phyloP scores from a whole-genome alignment of 1,140 invertebrate genomes.

The Mycetomoellerius zeteki region DNA sequence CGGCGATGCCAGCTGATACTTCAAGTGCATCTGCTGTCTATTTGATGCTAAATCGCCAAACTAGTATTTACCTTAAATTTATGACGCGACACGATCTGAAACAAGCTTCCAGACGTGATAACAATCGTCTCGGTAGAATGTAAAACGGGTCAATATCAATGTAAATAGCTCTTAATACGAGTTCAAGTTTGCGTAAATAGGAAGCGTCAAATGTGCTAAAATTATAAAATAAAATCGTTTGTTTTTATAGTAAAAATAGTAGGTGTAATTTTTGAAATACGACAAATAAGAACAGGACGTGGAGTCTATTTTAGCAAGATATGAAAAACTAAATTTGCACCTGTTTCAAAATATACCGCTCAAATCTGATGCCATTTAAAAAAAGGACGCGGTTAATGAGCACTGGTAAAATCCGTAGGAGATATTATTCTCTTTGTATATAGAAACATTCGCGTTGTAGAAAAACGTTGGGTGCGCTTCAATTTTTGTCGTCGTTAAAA shows the following conservation, averaged over 20 bases:
- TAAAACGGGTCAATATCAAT: not conserved
- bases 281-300: not conserved
- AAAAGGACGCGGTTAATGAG: not conserved
- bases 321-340: not conserved
- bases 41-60: slow-evolving; percentile 70
- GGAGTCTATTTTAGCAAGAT: not conserved
- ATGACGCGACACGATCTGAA: slow-evolving; percentile 3
- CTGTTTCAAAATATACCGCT: not conserved
- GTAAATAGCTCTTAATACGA: not conserved
- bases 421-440: slow-evolving; percentile 20
- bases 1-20: slow-evolving; percentile 83
- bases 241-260: not conserved
- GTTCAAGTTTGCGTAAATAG: not conserved
- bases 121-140: not conserved
- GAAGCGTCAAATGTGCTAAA: not conserved
- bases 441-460: not conserved
- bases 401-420: not conserved
- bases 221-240: slow-evolving; percentile 4
- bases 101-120: not conserved
- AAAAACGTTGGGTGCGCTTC: not conserved
- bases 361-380: not conserved
- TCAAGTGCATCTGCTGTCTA: slow-evolving; percentile 81
- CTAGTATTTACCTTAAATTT: slow-evolving; percentile 41
- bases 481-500: slow-evolving; percentile 41
- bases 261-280: not conserved